Conservation (phyloP, 2,888 invertebrate genomes). For the Trachelus iudaicus region DNA sequence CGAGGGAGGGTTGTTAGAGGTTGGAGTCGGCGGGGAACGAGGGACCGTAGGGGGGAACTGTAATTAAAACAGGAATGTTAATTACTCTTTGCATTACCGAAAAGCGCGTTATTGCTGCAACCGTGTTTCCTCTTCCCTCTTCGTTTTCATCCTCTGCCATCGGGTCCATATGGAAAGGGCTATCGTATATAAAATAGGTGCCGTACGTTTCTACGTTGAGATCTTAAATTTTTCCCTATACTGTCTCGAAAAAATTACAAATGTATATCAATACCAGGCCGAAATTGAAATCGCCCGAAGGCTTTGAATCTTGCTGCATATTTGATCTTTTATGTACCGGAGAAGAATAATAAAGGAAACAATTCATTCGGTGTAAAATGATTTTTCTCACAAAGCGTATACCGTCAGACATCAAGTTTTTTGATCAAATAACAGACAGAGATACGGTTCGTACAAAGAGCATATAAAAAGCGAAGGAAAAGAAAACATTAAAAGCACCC, state of each 20-base stretch:
- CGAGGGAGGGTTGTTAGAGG: conserved; percentile 17
- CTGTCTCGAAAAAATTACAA: not conserved
- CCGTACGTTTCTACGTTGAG: not conserved
- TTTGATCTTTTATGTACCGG: not conserved
- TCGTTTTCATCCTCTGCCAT: conserved; percentile 3
- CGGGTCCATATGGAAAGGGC: conserved; percentile 22
- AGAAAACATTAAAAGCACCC: not conserved
- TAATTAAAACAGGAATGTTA: conserved; percentile 65
- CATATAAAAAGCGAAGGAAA: not conserved
- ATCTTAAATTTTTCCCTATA: not conserved
- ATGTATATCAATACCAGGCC: not conserved
- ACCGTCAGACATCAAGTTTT: not conserved
- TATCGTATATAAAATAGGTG: not conserved
- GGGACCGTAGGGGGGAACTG: conserved; percentile 40
- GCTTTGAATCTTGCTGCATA: not conserved
- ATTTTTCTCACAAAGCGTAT: not conserved
- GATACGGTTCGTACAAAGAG: not conserved
- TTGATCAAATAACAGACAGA: not conserved
- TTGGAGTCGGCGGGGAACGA: not conserved
- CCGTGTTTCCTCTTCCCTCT: not conserved
- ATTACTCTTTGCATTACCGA: conserved; percentile 64
- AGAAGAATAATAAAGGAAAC: not conserved
- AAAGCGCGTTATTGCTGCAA: conserved; percentile 54
- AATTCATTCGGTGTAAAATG: not conserved
- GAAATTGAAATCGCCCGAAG: not conserved